Percentiles rank a stretch among this genome's conserved stretches.
Evolutionary conservation across 2,888 invertebrate genomes (phyloP).

Genomic region (Drepana falcataria): DNA sequence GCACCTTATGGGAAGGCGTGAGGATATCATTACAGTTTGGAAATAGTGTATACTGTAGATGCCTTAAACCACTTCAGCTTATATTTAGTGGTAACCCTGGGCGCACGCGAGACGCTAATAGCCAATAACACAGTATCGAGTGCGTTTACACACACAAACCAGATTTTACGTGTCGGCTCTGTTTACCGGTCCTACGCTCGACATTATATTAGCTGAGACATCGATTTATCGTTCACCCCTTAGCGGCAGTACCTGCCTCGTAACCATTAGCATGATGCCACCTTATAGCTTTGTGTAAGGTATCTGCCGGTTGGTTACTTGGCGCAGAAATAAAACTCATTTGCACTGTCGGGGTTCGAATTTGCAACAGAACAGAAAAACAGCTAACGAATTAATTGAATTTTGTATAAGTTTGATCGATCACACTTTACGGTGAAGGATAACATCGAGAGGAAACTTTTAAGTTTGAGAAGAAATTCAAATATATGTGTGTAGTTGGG

Average conservation of each 20-base stretch:
- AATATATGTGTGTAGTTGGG: too few relatives aligned
- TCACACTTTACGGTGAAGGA: too few relatives aligned
- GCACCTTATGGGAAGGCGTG: too few relatives aligned
- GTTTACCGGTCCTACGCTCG: slow-evolving; percentile 3
- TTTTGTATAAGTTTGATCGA: too few relatives aligned
- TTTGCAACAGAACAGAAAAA: too few relatives aligned
- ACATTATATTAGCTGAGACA: slow-evolving; percentile 7
- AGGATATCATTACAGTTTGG: background rate
- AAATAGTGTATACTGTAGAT: background rate
- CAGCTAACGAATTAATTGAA: too few relatives aligned
- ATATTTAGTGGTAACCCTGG: slow-evolving; percentile 15
- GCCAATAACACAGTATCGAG: slow-evolving; percentile 13
- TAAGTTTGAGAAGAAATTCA: too few relatives aligned
- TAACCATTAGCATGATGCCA: background rate
- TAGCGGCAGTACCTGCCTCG: background rate
- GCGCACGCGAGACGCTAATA: slow-evolving; percentile 19
- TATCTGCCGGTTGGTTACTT: background rate
- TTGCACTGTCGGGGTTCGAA: too few relatives aligned
- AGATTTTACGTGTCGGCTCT: slow-evolving; percentile 5
- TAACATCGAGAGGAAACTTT: too few relatives aligned
- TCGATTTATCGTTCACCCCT: slow-evolving; percentile 5
- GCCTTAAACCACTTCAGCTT: background rate
- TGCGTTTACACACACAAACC: slow-evolving; percentile 6
- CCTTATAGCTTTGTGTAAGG: background rate
- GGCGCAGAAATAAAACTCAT: background rate